Base-by-base conservation (phyloP, 1,140 invertebrate species). In the Goniozus legneri region DNA sequence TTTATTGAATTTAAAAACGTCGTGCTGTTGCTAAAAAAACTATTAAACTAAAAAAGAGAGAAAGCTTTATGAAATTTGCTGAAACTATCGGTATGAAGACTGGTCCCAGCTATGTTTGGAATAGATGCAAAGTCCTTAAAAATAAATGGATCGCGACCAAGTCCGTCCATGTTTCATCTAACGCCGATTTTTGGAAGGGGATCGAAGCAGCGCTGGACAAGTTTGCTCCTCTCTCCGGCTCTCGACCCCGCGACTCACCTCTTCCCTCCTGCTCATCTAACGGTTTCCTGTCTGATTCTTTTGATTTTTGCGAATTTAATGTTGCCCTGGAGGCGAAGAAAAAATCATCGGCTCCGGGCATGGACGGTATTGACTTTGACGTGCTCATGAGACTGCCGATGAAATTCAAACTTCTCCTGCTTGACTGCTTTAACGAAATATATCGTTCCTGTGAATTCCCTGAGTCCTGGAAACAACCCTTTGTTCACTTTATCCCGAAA, bases 231-330 rank as follows among this genome's bases (percentile, higher is more conserved):
- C 32, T 13, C 6, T 1, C 31, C 35, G 3, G 36, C 20, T 10
- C 12, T 16, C 15, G 34, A 49, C 14, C 43, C 52, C 15, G 2
- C 18, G 1, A 10, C 13, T 13, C 32, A 14, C 4, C 2, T 1
- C 2, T 54, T 19, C 42, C 24, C 42, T 2, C 10, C 13, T 39
- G 30, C 8, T 8, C 27, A 8, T n/a, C 31, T 6, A 44, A 53
- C n/a, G 12, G 22, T 12, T 41, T 46, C 7, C 18, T 54, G 4
- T 22, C 27, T 13, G 8, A 18, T 12, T 30, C 22, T n/a, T 44
- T 52, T 15, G 10, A 33, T 2, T 47, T 52, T 16, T 18, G 8
- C 1, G 41, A 52, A 44, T 47, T 47, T 14, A 44, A 47, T 8
- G 14, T n/a, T n/a, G 40, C 45, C 2, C 15, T 47, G 1, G 3